phyloP scores from a whole-genome alignment of 2,113 vertebrate genomes.

The Peucedramus taeniatus region DNA sequence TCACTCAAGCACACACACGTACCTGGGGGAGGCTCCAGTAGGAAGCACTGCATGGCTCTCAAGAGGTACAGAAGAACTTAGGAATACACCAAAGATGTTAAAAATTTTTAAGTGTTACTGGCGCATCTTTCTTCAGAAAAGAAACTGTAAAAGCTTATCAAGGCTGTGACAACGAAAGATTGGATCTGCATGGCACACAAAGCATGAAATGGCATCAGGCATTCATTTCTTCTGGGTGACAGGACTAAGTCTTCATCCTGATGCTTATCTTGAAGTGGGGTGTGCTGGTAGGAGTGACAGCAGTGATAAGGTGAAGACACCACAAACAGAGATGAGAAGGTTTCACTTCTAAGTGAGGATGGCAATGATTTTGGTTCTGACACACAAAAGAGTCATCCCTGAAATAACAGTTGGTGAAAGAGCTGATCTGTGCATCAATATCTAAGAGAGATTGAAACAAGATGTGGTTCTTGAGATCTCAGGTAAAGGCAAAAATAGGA shows the following conservation, averaged over 20 bases:
- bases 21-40: background rate
- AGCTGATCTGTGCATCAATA: background rate
- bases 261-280: background rate
- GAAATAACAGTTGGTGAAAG: background rate
- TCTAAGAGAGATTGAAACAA: background rate
- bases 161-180: background rate
- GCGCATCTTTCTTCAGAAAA: background rate
- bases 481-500: background rate
- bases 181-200: background rate
- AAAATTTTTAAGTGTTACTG: background rate
- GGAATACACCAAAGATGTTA: background rate
- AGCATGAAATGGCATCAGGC: background rate
- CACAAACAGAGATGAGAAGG: background rate
- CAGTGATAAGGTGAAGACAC: background rate
- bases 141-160: background rate
- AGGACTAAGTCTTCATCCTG: background rate
- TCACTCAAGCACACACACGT: accelerated
- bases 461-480: background rate
- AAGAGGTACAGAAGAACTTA: background rate
- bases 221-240: background rate
- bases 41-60: background rate
- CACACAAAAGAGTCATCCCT: background rate
- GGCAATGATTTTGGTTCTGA: background rate
- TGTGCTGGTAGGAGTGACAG: background rate
- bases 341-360: background rate